Percentiles rank a stretch among this genome's conserved stretches.
phyloP scores from a whole-genome alignment of 2,113 vertebrate species.

The Bostrychus sinensis region DNA sequence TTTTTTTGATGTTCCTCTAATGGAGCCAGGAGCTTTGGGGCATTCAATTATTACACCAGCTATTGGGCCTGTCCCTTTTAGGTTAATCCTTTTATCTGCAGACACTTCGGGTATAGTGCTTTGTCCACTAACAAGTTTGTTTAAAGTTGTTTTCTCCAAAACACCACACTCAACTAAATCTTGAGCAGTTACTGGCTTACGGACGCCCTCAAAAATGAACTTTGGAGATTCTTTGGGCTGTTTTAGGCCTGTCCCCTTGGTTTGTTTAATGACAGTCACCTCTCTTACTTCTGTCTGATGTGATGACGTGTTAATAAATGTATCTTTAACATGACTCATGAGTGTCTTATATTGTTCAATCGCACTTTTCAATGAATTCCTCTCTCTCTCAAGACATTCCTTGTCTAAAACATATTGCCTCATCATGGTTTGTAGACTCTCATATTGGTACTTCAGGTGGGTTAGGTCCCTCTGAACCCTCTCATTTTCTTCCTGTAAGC shows the following conservation, averaged over 20 bases:
- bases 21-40: slow-evolving; percentile 75
- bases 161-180: slow-evolving; percentile 88
- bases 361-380: slow-evolving; percentile 79
- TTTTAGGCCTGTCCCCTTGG: slow-evolving; percentile 82
- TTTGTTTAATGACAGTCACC: slow-evolving; percentile 74
- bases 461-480: slow-evolving; percentile 86
- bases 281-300: slow-evolving; percentile 82
- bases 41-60: too few species aligned
- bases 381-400: too few species aligned
- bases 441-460: slow-evolving; percentile 89
- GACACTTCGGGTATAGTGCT: slow-evolving; percentile 84
- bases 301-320: slow-evolving; percentile 78
- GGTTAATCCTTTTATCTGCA: slow-evolving; percentile 82
- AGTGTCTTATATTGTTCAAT: slow-evolving; percentile 87
- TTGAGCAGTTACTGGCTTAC: slow-evolving; percentile 87
- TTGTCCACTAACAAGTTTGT: slow-evolving; percentile 83
- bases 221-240: slow-evolving; percentile 66
- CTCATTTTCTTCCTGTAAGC: slow-evolving; percentile 87
- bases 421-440: slow-evolving; percentile 83
- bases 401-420: slow-evolving; percentile 83
- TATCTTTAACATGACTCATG: slow-evolving; percentile 84
- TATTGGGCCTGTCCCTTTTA: slow-evolving; percentile 87
- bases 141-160: slow-evolving; percentile 83
- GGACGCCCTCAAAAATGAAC: slow-evolving; percentile 85
- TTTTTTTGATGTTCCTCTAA: not conserved